These are phyloP conservation scores for Troglohyphantes excavatus DNA, from an alignment of 2,888 invertebrate species.

Conservation along the genomic window DNA sequence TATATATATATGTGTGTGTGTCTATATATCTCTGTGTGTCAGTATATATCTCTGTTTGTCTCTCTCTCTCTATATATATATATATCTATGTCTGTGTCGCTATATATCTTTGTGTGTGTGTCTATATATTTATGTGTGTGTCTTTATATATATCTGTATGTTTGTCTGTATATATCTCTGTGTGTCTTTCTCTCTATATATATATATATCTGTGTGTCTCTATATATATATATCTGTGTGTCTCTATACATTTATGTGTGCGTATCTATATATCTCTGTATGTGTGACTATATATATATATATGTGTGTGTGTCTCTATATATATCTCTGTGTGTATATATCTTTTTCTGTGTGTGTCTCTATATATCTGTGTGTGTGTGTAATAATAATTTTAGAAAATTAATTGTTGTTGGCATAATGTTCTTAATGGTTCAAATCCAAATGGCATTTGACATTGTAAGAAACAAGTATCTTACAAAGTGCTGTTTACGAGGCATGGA, in stretches of 20 bases:
- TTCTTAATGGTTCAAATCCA: no score
- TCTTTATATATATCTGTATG: slow-evolving; percentile 34
- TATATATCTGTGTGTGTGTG: no score
- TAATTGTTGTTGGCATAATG: no score
- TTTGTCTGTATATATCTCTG: background rate
- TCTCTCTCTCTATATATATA: slow-evolving; percentile 24
- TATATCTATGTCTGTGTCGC: background rate
- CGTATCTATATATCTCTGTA: slow-evolving; percentile 20
- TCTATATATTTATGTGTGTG: background rate
- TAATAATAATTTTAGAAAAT: no score
- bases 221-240: slow-evolving; percentile 34
- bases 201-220: slow-evolving; percentile 34
- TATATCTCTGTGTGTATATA: no score
- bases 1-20: slow-evolving; percentile 30
- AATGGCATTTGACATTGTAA: no score
- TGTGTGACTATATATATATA: background rate
- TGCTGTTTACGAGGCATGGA: no score
- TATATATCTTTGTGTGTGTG: background rate
- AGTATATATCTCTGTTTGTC: slow-evolving; percentile 21
- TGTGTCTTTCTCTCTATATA: slow-evolving; percentile 10
- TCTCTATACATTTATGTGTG: slow-evolving; percentile 27
- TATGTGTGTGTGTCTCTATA: background rate
- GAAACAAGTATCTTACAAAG: no score
- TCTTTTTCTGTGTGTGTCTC: no score
- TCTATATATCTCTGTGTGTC: slow-evolving; percentile 30